Evolutionary conservation across 1,140 invertebrate genomes (phyloP).

Genomic region (Nephotettix cincticeps): DNA sequence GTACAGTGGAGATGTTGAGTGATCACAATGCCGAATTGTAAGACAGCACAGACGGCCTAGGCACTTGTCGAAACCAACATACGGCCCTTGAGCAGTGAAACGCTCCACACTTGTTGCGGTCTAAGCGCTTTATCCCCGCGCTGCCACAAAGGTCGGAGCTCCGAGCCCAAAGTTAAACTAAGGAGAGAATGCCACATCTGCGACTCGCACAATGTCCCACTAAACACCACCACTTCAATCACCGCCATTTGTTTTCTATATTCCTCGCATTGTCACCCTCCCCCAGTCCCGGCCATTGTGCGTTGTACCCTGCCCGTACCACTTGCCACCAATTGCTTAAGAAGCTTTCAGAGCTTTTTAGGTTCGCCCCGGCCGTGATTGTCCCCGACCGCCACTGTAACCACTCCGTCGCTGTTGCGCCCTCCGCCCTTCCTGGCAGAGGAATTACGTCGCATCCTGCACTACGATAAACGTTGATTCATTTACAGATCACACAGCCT

Average conservation of each 20-base stretch:
- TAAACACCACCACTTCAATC: constrained; percentile 15
- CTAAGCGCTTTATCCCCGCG: neutral
- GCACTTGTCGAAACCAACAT: too few species aligned
- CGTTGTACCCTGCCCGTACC: neutral
- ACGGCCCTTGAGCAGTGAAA: too few species aligned
- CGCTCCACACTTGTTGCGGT: constrained; percentile 2
- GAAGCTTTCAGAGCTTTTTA: constrained; percentile 12
- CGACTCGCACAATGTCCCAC: neutral
- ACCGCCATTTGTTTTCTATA: constrained; percentile 17
- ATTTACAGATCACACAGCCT: too few species aligned
- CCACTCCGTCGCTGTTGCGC: too few species aligned
- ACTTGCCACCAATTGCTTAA: constrained; percentile 11
- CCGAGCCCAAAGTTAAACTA: constrained; percentile 13
- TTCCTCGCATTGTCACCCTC: neutral
- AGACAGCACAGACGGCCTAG: too few species aligned
- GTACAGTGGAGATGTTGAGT: too few species aligned
- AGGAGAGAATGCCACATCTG: constrained; percentile 8
- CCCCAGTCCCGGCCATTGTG: neutral
- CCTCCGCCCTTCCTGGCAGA: too few species aligned
- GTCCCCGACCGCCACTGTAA: too few species aligned
- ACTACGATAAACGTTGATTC: too few species aligned
- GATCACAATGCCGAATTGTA: too few species aligned
- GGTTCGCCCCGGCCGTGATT: neutral
- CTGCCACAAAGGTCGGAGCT: neutral
- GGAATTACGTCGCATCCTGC: too few species aligned